phyloP scores from a whole-genome alignment of 2,888 invertebrate genomes.

The Sisyra nigra region DNA sequence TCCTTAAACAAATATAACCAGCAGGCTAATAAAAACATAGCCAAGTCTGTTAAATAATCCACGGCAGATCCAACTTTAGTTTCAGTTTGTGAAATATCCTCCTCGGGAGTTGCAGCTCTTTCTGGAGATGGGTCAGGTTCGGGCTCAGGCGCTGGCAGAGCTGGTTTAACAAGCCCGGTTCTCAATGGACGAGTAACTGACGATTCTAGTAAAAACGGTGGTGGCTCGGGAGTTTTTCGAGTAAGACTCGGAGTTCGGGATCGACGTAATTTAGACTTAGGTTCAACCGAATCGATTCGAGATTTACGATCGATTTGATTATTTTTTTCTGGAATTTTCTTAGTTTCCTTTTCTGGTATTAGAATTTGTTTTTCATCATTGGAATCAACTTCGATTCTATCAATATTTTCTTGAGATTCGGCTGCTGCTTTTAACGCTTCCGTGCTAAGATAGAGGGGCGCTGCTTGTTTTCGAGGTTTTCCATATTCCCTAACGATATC shows the following conservation, averaged over 20 bases:
- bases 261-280: no score
- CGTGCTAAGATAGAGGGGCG: conserved; percentile 40
- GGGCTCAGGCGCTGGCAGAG: conserved; percentile 5
- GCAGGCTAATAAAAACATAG: conserved; percentile 56
- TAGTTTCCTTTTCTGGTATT: conserved; percentile 10
- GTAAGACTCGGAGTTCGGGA: no score
- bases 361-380: conserved; percentile 13
- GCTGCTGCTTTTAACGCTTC: conserved; percentile 43
- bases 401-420: conserved; percentile 24
- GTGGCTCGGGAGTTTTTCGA: no score
- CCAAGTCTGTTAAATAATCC: conserved; percentile 58
- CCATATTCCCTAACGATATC: conserved; percentile 62
- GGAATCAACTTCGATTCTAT: conserved; percentile 13
- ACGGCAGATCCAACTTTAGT: conserved; percentile 50
- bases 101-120: conserved; percentile 19
- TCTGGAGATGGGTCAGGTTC: conserved; percentile 7
- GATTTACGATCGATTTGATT: conserved; percentile 17
- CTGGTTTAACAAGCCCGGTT: neutral
- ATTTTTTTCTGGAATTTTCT: conserved; percentile 20
- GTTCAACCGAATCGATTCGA: no score
- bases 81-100: conserved; percentile 41
- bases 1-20: conserved; percentile 72
- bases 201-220: neutral
- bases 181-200: neutral
- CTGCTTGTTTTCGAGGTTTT: conserved; percentile 29